Evolutionary conservation across 2,888 invertebrate species (phyloP).

Genomic region (Zootermopsis nevadensis): DNA sequence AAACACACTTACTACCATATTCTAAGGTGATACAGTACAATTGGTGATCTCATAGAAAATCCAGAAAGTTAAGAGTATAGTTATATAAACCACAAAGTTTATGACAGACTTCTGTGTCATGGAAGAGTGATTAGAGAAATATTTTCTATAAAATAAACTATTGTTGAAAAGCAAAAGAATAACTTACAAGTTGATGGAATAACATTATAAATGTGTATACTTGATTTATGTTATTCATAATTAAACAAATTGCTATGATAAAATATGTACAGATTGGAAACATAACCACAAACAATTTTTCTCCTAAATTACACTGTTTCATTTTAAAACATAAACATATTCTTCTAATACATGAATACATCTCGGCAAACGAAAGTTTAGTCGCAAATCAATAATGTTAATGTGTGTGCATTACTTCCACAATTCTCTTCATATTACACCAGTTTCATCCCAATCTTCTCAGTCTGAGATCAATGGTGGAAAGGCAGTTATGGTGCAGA

Average conservation of each 20-base stretch:
- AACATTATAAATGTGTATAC: no score
- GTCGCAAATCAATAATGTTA: background rate
- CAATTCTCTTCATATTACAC: background rate
- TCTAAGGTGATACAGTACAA: background rate
- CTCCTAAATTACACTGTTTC: background rate
- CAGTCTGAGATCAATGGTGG: background rate
- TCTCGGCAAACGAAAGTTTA: background rate
- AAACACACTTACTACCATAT: slow-evolving; percentile 36
- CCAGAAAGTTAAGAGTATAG: background rate
- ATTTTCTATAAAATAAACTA: no score
- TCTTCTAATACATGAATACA: background rate
- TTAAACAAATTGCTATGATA: no score
- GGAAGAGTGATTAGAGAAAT: no score
- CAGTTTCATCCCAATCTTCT: background rate
- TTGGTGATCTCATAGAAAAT: background rate
- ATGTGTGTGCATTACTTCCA: background rate
- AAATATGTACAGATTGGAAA: background rate
- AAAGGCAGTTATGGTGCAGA: background rate
- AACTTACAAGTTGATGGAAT: no score
- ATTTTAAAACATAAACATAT: background rate
- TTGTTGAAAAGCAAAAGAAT: no score
- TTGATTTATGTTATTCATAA: no score
- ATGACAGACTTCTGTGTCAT: no score
- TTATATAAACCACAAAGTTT: no score
- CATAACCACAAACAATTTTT: background rate